Percentiles rank a stretch among this genome's conserved stretches.
These are phyloP conservation scores for Eunapius fragilis DNA, from an alignment of 37 sponge, comb jelly and placozoan species.

Conservation along the genomic window DNA sequence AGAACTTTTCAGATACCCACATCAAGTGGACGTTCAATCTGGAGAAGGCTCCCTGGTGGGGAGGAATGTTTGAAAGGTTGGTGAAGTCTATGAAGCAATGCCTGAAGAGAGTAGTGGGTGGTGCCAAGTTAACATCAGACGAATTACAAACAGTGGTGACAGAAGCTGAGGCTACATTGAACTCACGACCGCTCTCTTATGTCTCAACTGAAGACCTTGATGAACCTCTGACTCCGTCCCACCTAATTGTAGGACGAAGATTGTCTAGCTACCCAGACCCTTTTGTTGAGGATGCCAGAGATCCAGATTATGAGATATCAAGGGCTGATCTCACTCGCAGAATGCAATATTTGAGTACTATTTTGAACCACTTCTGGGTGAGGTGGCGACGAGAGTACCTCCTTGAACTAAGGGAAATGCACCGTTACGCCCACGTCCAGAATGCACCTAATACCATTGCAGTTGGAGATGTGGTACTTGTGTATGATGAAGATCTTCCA, in stretches of 20 bases:
- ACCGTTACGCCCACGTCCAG: not conserved
- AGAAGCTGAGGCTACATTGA: slow-evolving; percentile 13
- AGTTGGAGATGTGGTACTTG: slow-evolving; percentile 24
- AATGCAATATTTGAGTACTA: not conserved
- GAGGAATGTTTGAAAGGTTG: too few species aligned
- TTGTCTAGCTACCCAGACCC: not conserved
- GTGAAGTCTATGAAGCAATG: too few species aligned
- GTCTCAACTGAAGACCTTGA: slow-evolving; percentile 17
- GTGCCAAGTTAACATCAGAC: slow-evolving; percentile 17
- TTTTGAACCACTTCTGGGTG: slow-evolving; percentile 35
- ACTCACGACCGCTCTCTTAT: slow-evolving; percentile 22
- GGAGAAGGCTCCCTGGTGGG: too few species aligned
- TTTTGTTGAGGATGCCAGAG: not conserved
- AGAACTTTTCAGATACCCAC: too few species aligned
- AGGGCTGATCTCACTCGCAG: not conserved
- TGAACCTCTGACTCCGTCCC: slow-evolving; percentile 31
- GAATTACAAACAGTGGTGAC: slow-evolving; percentile 19
- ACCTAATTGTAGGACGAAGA: slow-evolving; percentile 19
- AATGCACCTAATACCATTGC: not conserved
- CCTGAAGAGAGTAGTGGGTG: too few species aligned
- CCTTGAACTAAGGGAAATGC: slow-evolving; percentile 6
- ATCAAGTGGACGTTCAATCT: too few species aligned
- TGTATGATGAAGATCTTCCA: not conserved
- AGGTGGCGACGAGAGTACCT: slow-evolving; percentile 33
- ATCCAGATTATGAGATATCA: not conserved